Base-by-base conservation (phyloP, 2,888 invertebrate species). In the Perizoma flavofasciatum region DNA sequence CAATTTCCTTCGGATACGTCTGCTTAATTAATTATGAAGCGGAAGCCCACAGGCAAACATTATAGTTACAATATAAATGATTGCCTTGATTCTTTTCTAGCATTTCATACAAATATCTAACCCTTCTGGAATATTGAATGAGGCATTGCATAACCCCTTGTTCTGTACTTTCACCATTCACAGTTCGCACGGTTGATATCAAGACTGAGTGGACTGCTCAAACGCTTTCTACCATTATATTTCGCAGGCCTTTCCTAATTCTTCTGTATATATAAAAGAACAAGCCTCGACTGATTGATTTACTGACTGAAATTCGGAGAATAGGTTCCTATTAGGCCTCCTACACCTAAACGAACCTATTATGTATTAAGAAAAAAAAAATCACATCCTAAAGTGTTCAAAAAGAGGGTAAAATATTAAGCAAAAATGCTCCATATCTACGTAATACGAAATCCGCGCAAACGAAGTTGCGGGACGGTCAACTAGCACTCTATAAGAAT, bases 91-190 rank as follows among this genome's bases (percentile, higher is more conserved):
- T 41, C 44, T 61, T 61, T 52, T 34, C 39, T 51, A 34, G 49
- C 22, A 5, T 51, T 47, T 41, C 40, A 47, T 48, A 40, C 33
- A 11, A 39, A 45, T 35, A 43, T 52, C 5, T n/a, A 35, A 5
- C 11, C 34, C 43, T 48, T n/a, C 22, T 37, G 7, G 8, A 51
- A 46, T 56, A 58, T 39, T 9, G 5, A 59, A 47, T 51, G 44
- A 63, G 52, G 43, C 44, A 59, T 68, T 68, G 63, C 67, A 69
- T 70, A 71, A 72, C 67, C 75, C 77, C 75, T 77, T 75, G 75
- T 68, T 72, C 52, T 69, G 62, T 71, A 85, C 88, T 89, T 88
- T 90, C 88, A 79, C 87, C 75, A 68, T 77, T 82, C 80, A 73
- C 81, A 81, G 70, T 78, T 83, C 81, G 74, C 83, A 82, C 80